Evolutionary conservation across 2,113 vertebrate species (phyloP).

Genomic region (Leptobrachium leishanense): DNA sequence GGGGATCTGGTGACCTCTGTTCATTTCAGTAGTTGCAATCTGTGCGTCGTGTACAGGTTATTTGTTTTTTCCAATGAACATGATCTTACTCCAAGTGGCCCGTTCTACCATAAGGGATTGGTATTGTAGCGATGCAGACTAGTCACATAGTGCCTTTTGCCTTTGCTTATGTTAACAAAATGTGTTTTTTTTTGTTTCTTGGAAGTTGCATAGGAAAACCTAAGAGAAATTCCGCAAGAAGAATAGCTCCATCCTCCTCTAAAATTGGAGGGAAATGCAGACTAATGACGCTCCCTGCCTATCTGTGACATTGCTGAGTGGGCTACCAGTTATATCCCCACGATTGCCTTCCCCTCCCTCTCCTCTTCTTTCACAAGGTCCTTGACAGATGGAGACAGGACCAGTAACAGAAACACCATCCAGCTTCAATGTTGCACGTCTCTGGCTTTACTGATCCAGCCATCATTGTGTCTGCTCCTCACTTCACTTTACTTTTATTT

Average conservation of each 20-base stretch:
- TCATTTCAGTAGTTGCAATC: too few relatives aligned
- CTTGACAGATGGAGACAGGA: constrained; percentile 82
- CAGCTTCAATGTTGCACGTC: constrained; percentile 75
- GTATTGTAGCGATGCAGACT: too few relatives aligned
- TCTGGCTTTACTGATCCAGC: constrained; percentile 75
- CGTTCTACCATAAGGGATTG: too few relatives aligned
- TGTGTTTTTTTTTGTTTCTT: too few relatives aligned
- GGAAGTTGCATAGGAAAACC: too few relatives aligned
- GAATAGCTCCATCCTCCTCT: constrained; percentile 55
- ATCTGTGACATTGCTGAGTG: constrained; percentile 53
- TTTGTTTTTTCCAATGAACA: too few relatives aligned
- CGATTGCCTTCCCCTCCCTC: constrained; percentile 67
- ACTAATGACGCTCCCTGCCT: constrained; percentile 79
- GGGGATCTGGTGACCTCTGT: too few relatives aligned
- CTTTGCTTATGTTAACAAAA: too few relatives aligned
- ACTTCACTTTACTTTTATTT: neutral
- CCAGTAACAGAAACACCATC: constrained; percentile 51
- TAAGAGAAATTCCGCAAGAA: too few relatives aligned
- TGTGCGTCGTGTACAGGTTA: too few relatives aligned
- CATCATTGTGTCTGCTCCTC: constrained; percentile 57
- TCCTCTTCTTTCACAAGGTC: constrained; percentile 61
- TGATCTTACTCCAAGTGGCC: too few relatives aligned
- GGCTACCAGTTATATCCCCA: constrained; percentile 59
- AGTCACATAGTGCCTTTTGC: too few relatives aligned
- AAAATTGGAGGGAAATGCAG: constrained; percentile 74